phyloP scores from a whole-genome alignment of 2,888 invertebrate genomes.

The Nomada hirtipes region DNA sequence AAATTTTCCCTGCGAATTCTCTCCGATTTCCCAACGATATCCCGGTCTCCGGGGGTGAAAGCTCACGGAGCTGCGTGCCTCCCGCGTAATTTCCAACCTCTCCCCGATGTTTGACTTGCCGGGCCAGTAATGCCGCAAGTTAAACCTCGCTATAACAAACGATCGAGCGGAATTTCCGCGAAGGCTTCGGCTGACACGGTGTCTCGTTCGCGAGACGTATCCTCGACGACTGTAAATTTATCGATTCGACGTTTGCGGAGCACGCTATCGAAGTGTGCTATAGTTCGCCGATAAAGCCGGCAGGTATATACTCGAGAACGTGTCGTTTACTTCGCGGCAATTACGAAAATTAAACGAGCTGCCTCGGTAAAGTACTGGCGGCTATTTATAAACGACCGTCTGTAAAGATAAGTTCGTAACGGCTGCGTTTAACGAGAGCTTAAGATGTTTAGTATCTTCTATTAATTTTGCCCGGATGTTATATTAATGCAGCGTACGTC shows the following conservation, averaged over 20 bases:
- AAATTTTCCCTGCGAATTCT: conserved; percentile 65
- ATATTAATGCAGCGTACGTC: background rate
- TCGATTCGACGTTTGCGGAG: conserved; percentile 47
- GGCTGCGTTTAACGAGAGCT: conserved; percentile 42
- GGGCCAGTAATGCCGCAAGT: conserved; percentile 68
- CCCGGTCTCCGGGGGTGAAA: conserved; percentile 38
- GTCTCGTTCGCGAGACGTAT: conserved; percentile 38
- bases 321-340: conserved; percentile 24
- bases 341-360: conserved; percentile 54
- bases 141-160: conserved; percentile 68
- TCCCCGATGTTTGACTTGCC: conserved; percentile 68
- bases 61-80: conserved; percentile 58
- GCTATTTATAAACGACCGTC: conserved; percentile 39
- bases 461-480: conserved; percentile 22
- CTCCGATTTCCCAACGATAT: conserved; percentile 62
- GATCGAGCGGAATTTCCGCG: conserved; percentile 56
- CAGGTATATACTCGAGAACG: conserved; percentile 11
- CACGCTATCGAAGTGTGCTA: conserved; percentile 1
- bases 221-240: conserved; percentile 58
- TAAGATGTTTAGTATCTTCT: conserved; percentile 28
- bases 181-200: conserved; percentile 57
- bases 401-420: conserved; percentile 37
- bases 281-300: conserved; percentile 1
- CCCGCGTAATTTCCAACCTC: conserved; percentile 59
- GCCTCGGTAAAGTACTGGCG: conserved; percentile 24